These are phyloP conservation scores for Hedya salicella DNA, from an alignment of 2,888 invertebrate species.

Conservation along the genomic window DNA sequence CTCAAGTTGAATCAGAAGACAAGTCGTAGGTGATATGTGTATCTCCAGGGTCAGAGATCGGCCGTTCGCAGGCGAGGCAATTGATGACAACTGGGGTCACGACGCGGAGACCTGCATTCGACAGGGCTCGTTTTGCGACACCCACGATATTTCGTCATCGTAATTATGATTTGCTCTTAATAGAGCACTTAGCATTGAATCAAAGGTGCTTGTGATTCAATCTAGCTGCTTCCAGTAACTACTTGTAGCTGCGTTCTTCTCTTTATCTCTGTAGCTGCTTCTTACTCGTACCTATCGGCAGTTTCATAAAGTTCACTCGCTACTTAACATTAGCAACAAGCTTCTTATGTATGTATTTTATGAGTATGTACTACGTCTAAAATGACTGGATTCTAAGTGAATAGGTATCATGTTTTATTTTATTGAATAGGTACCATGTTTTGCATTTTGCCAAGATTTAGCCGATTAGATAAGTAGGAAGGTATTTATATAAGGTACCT, in stretches of 20 bases:
- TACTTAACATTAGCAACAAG: background rate
- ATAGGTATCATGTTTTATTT: too few relatives aligned
- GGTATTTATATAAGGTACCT: too few relatives aligned
- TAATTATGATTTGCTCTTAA: conserved; percentile 42
- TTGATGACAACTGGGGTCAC: conserved; percentile 74
- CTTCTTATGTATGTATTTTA: conserved; percentile 4
- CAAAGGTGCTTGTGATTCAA: conserved; percentile 25
- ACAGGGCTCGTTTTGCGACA: conserved; percentile 66
- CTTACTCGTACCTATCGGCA: background rate
- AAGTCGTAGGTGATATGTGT: conserved; percentile 69
- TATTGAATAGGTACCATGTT: too few relatives aligned
- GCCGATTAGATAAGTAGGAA: too few relatives aligned
- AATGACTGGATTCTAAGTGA: background rate
- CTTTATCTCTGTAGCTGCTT: background rate
- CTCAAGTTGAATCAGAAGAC: conserved; percentile 50
- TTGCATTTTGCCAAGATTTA: too few relatives aligned
- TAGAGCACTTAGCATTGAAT: conserved; percentile 29
- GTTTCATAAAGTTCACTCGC: background rate
- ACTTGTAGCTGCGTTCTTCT: background rate
- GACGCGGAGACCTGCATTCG: conserved; percentile 65
- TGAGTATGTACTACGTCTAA: background rate
- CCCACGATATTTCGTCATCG: conserved; percentile 62
- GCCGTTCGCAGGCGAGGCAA: conserved; percentile 74
- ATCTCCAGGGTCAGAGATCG: conserved; percentile 77
- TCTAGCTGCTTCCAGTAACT: conserved; percentile 10